Evolutionary conservation across 2,113 vertebrate species (phyloP), one percentile per base, ranked within the genome.

Genomic region (Manacus vitellinus): DNA sequence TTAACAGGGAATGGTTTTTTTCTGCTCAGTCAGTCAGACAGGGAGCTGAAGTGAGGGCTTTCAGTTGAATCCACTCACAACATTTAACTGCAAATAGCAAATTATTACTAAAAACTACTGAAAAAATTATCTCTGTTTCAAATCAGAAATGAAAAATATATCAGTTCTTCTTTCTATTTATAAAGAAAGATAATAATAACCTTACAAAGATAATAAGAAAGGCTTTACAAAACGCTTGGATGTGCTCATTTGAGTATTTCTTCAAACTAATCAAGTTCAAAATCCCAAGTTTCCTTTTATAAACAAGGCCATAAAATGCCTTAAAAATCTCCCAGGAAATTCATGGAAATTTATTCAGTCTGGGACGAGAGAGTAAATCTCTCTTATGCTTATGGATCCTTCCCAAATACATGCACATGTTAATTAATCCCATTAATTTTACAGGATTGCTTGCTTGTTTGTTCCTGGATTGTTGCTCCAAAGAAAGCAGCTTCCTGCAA

Each of bases 371-470:
- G 79, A 92, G 78, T 58, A 94, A 76, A 95, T 92, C 82, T 93
- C 82, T 83, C 70, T 14, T 87, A 59, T 52, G 70, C 52, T 76
- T 81, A 75, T n/a, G 81, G 75, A 89, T 92, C 82, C 82, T 71
- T 85, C 86, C 67, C 56, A 73, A 94, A 70, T 14, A 88, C 62
- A 30, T 93, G 81, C 56, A 89, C 84, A 89, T 85, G 92, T 95
- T 94, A 97, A 96, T 95, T 96, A 97, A 94, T 88, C 61, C 83
- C 85, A 93, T 93, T 94, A 94, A 92, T 94, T 93, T 97, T 87
- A 91, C 86, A 97, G 83, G 85, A 82, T 84, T 74, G 33, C 86
- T 58, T 62, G 37, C 74, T 94, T 92, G 85, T 90, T 90, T 90
- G 88, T 71, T 84, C 71, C 56, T 43, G 63, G 72, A 90, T 84